phyloP scores from a whole-genome alignment of 2,888 invertebrate genomes.

The Axea sp. region DNA sequence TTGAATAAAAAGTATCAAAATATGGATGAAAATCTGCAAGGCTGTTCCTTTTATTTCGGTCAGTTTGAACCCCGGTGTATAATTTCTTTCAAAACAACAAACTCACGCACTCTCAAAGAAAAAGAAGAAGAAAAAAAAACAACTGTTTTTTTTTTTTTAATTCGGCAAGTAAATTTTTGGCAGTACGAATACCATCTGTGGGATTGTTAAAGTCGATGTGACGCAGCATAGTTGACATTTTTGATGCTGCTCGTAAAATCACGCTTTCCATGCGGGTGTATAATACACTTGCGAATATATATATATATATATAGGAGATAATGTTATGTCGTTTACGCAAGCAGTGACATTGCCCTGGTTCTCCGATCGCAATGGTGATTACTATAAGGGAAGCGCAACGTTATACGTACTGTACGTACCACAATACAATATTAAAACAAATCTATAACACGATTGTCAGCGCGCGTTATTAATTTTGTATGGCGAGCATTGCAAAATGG shows the following conservation, averaged over 20 bases:
- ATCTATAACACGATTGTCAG: conserved; percentile 57
- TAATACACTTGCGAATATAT: conserved; percentile 35
- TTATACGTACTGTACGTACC: conserved; percentile 27
- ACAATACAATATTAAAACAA: conserved; percentile 65
- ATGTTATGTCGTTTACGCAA: conserved; percentile 54
- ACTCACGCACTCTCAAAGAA: too few species aligned
- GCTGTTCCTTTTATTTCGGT: too few species aligned
- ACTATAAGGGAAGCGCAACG: conserved; percentile 38
- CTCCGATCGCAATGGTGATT: conserved; percentile 48
- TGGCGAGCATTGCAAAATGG: neutral
- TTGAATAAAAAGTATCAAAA: too few species aligned
- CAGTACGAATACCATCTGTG: neutral
- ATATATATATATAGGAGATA: conserved; percentile 40
- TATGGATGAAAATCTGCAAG: too few species aligned
- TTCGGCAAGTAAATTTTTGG: conserved; percentile 5
- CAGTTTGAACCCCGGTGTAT: too few species aligned
- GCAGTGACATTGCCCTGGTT: conserved; percentile 47
- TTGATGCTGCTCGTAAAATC: conserved; percentile 31
- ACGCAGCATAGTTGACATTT: conserved; percentile 38
- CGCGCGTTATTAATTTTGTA: conserved; percentile 30
- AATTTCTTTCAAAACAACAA: too few species aligned
- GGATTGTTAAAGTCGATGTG: conserved; percentile 29
- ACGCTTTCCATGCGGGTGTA: conserved; percentile 37
- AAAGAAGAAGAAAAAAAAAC: too few species aligned
- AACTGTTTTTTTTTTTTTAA: too few species aligned